phyloP scores from a whole-genome alignment of 1,140 invertebrate species.

The Apocrypta bakeri region DNA sequence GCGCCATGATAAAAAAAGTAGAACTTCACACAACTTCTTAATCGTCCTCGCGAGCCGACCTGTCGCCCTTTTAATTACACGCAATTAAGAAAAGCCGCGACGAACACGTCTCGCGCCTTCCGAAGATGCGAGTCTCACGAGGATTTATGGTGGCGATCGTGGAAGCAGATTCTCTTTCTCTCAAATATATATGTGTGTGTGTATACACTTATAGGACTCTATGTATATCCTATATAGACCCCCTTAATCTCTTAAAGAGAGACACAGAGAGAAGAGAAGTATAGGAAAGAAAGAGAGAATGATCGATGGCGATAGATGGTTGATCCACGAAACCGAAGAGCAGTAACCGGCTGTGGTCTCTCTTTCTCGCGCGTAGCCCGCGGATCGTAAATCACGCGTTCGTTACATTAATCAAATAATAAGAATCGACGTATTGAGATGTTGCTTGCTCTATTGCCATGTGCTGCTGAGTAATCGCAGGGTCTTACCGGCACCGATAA shows the following conservation, averaged over 20 bases:
- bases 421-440: conserved; percentile 34
- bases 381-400: conserved; percentile 40
- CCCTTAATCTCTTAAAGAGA: background rate
- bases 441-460: conserved; percentile 22
- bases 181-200: no score
- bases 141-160: conserved; percentile 43
- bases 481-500: background rate
- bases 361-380: background rate
- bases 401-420: conserved; percentile 48
- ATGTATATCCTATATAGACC: no score
- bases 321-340: conserved; percentile 42
- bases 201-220: background rate
- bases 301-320: conserved; percentile 60
- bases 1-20: background rate
- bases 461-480: conserved; percentile 14
- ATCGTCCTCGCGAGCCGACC: background rate
- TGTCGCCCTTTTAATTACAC: conserved; percentile 53
- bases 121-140: background rate
- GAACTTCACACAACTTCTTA: background rate
- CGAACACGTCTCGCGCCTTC: background rate
- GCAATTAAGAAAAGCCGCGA: conserved; percentile 41
- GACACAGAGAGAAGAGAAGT: conserved; percentile 20
- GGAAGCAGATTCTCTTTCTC: conserved; percentile 45
- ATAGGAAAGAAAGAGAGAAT: conserved; percentile 34
- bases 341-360: conserved; percentile 12